Percentiles rank a stretch among this genome's conserved stretches.
These are phyloP conservation scores for Mesocricetus auratus DNA, from an alignment of 2,113 vertebrate genomes.

Conservation along the genomic window DNA sequence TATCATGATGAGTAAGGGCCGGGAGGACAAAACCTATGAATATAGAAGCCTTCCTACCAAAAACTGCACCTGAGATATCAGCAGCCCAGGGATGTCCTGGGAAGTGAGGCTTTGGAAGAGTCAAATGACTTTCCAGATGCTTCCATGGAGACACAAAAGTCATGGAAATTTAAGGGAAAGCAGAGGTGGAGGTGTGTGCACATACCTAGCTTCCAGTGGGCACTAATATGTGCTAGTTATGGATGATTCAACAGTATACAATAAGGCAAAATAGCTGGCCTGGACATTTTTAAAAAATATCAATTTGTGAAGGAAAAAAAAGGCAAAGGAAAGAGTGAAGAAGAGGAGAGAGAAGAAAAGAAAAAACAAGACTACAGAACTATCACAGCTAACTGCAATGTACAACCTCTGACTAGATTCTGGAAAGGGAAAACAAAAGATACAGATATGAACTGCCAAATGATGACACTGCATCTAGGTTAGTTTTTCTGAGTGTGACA, in stretches of 20 bases:
- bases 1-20: not conserved
- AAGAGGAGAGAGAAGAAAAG: not conserved
- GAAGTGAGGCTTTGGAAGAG: slow-evolving; percentile 45
- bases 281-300: not conserved
- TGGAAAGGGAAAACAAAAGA: not conserved
- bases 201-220: not conserved
- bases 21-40: slow-evolving; percentile 36
- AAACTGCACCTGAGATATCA: not conserved
- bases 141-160: slow-evolving; percentile 61
- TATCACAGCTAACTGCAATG: not conserved
- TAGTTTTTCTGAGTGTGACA: not conserved
- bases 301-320: not conserved
- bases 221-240: not conserved
- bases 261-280: slow-evolving; percentile 13
- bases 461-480: not conserved
- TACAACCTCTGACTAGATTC: not conserved
- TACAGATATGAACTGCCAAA: not conserved
- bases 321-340: no score
- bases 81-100: slow-evolving; percentile 45
- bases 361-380: not conserved
- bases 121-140: not conserved
- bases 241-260: not conserved
- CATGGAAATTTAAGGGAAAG: not conserved
- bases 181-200: not conserved
- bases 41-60: slow-evolving; percentile 46